phyloP scores from a whole-genome alignment of 2,797 vertebrate genomes.

The Melanitta fusca region DNA sequence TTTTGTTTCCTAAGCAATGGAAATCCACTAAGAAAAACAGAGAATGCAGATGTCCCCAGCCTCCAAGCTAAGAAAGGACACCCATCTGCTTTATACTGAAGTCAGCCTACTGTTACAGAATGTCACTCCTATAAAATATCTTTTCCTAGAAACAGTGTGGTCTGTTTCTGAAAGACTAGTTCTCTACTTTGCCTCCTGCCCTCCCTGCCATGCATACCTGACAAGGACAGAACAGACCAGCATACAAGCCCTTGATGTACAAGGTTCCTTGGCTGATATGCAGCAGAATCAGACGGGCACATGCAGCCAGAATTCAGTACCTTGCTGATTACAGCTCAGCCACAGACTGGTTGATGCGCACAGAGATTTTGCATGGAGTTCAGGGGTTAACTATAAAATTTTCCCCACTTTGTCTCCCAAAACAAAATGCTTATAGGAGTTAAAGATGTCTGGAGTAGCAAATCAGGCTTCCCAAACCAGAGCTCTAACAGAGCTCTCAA shows the following conservation, averaged over 20 bases:
- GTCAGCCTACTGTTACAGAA: not conserved
- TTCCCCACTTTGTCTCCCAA: not conserved
- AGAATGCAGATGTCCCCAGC: not conserved
- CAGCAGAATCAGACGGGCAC: not conserved
- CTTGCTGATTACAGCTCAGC: not conserved
- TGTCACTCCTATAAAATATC: not conserved
- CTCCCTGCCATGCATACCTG: not conserved
- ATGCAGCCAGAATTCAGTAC: not conserved
- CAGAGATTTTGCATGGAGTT: not conserved
- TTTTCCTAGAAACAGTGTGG: not conserved
- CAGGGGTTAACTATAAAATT: not conserved
- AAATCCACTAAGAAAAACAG: not conserved
- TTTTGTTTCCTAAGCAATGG: not conserved
- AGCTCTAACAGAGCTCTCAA: not conserved
- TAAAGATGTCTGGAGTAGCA: not conserved
- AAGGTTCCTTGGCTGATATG: not conserved
- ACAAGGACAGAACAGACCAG: not conserved
- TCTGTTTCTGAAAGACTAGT: not conserved
- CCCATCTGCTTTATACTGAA: not conserved
- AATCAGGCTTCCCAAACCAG: not conserved
- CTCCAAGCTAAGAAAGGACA: accelerated
- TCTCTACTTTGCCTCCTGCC: not conserved
- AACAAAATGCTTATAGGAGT: not conserved
- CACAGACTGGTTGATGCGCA: not conserved
- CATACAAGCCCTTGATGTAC: not conserved